Evolutionary conservation across 2,113 vertebrate genomes (phyloP).

Genomic region (Caranx melampygus): DNA sequence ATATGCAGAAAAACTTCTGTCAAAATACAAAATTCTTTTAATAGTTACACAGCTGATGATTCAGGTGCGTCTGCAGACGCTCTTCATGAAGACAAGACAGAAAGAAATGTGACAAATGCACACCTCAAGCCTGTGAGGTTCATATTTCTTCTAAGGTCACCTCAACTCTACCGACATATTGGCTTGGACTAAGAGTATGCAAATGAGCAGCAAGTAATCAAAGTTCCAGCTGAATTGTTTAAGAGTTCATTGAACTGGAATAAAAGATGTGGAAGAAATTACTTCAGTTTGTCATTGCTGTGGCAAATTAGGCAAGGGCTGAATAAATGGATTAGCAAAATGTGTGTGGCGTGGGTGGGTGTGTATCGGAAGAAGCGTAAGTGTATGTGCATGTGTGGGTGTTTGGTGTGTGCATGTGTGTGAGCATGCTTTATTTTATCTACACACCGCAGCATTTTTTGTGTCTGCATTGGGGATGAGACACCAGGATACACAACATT

Average conservation of each 20-base stretch:
- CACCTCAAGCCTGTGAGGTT: conserved; percentile 1
- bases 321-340: conserved; percentile 74
- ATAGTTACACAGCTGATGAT: neutral
- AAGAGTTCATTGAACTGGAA: conserved; percentile 78
- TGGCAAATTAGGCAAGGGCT: conserved; percentile 73
- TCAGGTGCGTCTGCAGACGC: neutral
- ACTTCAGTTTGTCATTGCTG: conserved; percentile 75
- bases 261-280: conserved; percentile 76
- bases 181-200: conserved; percentile 65
- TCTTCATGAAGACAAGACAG: neutral
- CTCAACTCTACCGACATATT: conserved; percentile 12
- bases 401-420: neutral
- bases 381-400: neutral
- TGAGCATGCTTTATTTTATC: conserved; percentile 16
- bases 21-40: conserved; percentile 6
- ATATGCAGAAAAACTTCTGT: neutral
- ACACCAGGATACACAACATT: conserved; percentile 62
- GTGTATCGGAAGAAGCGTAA: conserved; percentile 15
- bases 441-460: conserved; percentile 27
- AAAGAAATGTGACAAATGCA: conserved; percentile 16
- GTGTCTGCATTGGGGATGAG: conserved; percentile 18
- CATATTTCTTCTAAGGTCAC: conserved; percentile 45
- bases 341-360: conserved; percentile 17
- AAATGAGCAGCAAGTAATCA: conserved; percentile 79
- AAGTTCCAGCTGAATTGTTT: conserved; percentile 78